Evolutionary conservation across 2,113 vertebrate species (phyloP).

Genomic region (Poeciliopsis prolifica): DNA sequence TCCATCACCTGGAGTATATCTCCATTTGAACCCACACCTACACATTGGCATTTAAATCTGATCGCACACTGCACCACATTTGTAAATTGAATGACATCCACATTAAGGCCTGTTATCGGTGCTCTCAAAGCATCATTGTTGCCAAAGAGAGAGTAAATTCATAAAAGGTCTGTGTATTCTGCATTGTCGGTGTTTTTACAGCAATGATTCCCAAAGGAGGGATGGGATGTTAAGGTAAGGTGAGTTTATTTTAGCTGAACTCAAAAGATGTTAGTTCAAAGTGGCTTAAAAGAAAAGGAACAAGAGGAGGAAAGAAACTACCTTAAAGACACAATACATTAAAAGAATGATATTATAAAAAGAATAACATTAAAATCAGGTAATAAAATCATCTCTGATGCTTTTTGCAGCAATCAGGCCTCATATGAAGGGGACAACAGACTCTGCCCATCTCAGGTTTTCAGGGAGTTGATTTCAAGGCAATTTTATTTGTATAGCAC

Average conservation of each 20-base stretch:
- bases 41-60: slow-evolving; percentile 38
- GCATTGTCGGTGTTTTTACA: neutral
- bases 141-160: slow-evolving; percentile 7
- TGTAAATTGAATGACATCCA: slow-evolving; percentile 32
- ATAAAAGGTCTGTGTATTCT: neutral
- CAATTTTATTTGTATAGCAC: too few species aligned
- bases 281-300: neutral
- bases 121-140: slow-evolving; percentile 9
- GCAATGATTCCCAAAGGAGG: neutral
- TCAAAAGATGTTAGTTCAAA: neutral
- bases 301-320: neutral
- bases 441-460: too few species aligned
- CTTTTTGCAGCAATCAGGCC: too few species aligned
- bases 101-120: slow-evolving; percentile 8
- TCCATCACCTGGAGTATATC: slow-evolving; percentile 4
- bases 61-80: slow-evolving; percentile 13
- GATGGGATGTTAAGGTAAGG: neutral
- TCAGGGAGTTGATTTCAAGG: too few species aligned
- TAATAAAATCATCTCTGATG: too few species aligned
- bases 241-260: neutral
- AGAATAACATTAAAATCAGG: neutral
- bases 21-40: slow-evolving; percentile 15
- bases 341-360: neutral
- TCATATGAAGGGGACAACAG: too few species aligned
- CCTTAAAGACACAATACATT: neutral